A percentile compares a stretch with the other conserved stretches of the same genome.
Conservation (phyloP, 2,888 invertebrate genomes). For the Parnassius apollo region DNA sequence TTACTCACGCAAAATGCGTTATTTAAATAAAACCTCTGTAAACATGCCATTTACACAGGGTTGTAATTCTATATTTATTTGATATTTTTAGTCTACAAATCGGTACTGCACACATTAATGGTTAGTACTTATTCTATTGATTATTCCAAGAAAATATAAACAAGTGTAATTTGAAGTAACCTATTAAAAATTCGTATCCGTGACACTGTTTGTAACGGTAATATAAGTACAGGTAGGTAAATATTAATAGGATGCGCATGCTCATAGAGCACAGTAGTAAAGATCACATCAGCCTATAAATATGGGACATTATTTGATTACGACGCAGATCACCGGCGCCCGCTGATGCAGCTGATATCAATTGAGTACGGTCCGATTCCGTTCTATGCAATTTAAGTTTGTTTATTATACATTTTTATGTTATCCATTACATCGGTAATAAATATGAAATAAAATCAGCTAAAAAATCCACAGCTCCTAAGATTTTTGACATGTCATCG, state of each 20-base stretch:
- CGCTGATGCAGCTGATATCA: conserved; percentile 41
- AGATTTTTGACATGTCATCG: conserved; percentile 16
- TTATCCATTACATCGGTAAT: no score
- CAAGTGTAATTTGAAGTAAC: conserved; percentile 1
- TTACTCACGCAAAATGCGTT: no score
- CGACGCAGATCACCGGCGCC: conserved; percentile 26
- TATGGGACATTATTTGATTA: conserved; percentile 61
- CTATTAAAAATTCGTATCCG: conserved; percentile 12
- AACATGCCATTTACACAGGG: no score
- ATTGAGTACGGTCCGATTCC: neutral
- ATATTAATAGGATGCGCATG: conserved; percentile 19
- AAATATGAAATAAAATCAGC: no score
- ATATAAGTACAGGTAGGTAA: conserved; percentile 16
- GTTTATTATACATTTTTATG: conserved; percentile 37
- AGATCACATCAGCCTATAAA: conserved; percentile 65
- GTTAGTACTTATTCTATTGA: no score
- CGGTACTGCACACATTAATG: no score
- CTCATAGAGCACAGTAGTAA: conserved; percentile 29
- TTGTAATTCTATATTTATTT: no score
- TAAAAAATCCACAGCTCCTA: neutral
- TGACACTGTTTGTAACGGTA: conserved; percentile 14
- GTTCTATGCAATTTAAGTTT: conserved; percentile 11
- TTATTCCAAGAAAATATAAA: no score
- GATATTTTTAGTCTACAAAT: no score
- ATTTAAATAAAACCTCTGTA: no score